A percentile compares a stretch with the other conserved stretches of the same genome.
phyloP scores from a whole-genome alignment of 2,888 invertebrate genomes.

The Smittia aterrima region DNA sequence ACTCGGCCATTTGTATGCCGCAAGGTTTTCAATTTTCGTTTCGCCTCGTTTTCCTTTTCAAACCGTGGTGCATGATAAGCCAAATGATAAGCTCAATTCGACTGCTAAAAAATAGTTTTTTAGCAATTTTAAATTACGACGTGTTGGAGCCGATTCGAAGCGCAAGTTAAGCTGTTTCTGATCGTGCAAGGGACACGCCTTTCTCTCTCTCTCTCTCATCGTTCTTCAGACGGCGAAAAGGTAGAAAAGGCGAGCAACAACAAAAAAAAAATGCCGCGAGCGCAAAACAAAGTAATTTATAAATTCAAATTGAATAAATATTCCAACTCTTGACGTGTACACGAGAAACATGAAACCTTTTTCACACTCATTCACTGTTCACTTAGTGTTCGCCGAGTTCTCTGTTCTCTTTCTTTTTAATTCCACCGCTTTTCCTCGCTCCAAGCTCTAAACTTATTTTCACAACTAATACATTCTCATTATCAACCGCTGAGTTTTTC shows the following conservation, averaged over 20 bases:
- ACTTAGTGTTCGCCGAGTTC: background rate
- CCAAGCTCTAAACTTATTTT: conserved; percentile 7
- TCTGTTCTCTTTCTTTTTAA: background rate
- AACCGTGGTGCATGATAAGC: background rate
- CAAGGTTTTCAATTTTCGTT: background rate
- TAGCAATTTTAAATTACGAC: conserved; percentile 7
- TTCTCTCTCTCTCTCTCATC: no score
- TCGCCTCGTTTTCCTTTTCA: conserved; percentile 9
- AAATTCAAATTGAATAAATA: conserved; percentile 42
- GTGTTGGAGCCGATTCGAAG: background rate
- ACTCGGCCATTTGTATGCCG: background rate
- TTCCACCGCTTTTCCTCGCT: conserved; percentile 6
- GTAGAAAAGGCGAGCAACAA: conserved; percentile 12
- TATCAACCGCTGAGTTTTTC: background rate
- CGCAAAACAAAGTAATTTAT: conserved; percentile 41
- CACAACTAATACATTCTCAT: conserved; percentile 15
- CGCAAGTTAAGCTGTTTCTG: background rate
- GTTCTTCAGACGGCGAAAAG: conserved; percentile 17
- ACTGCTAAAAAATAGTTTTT: background rate
- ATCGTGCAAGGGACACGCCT: conserved; percentile 40
- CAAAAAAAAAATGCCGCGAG: conserved; percentile 32
- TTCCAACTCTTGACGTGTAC: conserved; percentile 39
- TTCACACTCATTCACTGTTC: conserved; percentile 39
- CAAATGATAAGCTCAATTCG: background rate
- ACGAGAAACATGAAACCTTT: conserved; percentile 37